phyloP scores from a whole-genome alignment of 2,113 vertebrate species.

The Pipra filicauda region DNA sequence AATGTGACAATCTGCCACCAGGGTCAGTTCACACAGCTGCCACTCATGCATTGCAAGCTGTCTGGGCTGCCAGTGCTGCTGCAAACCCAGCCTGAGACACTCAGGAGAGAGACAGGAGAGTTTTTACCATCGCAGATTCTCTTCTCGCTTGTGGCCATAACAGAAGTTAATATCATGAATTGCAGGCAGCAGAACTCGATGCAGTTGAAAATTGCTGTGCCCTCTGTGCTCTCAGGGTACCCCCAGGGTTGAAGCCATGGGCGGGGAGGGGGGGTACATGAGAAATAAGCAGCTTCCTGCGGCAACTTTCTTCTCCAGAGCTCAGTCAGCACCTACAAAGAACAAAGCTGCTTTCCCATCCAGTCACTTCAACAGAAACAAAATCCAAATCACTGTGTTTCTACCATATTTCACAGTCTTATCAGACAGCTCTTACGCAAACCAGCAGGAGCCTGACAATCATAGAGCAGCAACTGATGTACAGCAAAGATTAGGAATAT shows the following conservation, averaged over 20 bases:
- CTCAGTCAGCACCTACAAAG: background rate
- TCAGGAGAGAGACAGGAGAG: too few relatives aligned
- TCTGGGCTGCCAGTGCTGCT: background rate
- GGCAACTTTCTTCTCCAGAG: background rate
- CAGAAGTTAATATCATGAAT: background rate
- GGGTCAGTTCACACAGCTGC: background rate
- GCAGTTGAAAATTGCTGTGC: background rate
- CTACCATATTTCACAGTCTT: background rate
- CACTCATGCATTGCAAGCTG: accelerated
- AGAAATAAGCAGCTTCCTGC: background rate
- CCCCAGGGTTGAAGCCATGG: background rate
- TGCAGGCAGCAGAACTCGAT: background rate
- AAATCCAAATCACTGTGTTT: background rate
- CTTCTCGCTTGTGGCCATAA: background rate
- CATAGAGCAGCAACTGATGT: background rate
- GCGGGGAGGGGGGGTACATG: accelerated
- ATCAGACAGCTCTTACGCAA: background rate
- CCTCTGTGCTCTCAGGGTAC: accelerated
- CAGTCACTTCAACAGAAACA: background rate
- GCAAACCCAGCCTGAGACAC: background rate
- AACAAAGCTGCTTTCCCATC: background rate
- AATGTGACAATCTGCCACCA: background rate
- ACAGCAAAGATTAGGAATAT: background rate
- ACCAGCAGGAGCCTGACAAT: background rate
- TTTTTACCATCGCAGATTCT: background rate